Evolutionary conservation across 2,797 vertebrate genomes (phyloP), one percentile per base, ranked within the genome.

Genomic region (Acipenser oxyrinchus): DNA sequence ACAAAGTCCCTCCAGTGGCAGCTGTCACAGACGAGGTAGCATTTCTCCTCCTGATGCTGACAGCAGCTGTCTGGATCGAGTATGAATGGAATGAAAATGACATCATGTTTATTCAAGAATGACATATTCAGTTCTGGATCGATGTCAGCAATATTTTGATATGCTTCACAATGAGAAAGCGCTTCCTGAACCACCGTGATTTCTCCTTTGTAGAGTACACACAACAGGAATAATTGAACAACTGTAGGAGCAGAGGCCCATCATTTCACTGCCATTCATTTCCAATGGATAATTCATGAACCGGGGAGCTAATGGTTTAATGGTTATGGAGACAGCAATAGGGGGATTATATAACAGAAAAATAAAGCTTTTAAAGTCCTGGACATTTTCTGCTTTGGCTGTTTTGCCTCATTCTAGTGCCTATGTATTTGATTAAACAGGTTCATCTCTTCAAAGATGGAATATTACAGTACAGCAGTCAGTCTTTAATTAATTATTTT

Each of bases 81-180:
- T 86, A 87, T 89, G 87, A 91, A 93, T 91, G 89, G 87, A 88
- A 92, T 88, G 85, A 92, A 90, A 94, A 90, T 96, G 93, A 95
- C 93, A 94, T 90, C 87, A 92, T 95, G 94, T 95, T 94, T 95
- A 94, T 95, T 95, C 92, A 79, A 82, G 84, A 88, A 89, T 94
- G 93, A 95, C 91, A 92, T 87, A 86, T 82, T 77, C 80, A 87
- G 88, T 88, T 78, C 78, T 81, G 86, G 89, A 93, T 94, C 88
- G 87, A 89, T 94, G 93, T 95, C 92, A 87, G 88, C 88, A 87
- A 87, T 86, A 89, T 91, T 93, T 90, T 88, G 88, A 92, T 92
- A 90, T 85, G 91, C 88, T 85, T 78, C 68, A 84, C 82, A 81
- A 85, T 80, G 81, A 83, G 87, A 88, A 92, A 89, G 87, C 86